Conservation (phyloP, 2,113 vertebrate species). For the Anthoscopus minutus region DNA sequence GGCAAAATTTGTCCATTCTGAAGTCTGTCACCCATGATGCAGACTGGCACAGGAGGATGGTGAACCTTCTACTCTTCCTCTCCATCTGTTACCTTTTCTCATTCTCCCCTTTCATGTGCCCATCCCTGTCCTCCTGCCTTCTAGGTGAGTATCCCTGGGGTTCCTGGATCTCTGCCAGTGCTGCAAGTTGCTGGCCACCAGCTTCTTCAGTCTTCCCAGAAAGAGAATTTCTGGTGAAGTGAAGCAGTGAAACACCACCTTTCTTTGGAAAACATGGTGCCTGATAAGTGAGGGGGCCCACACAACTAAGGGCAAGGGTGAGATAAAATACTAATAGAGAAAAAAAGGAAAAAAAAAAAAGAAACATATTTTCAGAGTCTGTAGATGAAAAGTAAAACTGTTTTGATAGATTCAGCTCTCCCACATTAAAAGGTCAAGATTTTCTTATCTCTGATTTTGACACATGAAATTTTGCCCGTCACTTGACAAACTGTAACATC, state of each 20-base stretch:
- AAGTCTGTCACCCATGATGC: background rate
- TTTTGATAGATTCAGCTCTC: constrained; percentile 16
- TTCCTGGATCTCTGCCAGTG: background rate
- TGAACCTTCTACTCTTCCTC: background rate
- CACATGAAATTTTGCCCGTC: constrained; percentile 20
- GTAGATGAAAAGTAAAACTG: constrained; percentile 53
- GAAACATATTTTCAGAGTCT: background rate
- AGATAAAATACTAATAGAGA: background rate
- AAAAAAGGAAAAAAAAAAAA: background rate
- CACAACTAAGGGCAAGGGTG: background rate
- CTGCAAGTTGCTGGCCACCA: background rate
- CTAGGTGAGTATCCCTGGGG: background rate
- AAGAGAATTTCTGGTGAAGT: background rate
- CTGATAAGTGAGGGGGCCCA: background rate
- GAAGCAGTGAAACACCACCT: background rate
- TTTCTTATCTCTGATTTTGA: constrained; percentile 17
- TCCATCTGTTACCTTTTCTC: background rate
- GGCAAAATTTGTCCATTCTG: background rate
- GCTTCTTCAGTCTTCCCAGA: background rate
- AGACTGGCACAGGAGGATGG: fast-evolving
- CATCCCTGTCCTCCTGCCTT: background rate
- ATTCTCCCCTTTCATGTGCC: background rate
- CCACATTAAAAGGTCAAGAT: background rate
- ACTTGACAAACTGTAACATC: constrained; percentile 9
- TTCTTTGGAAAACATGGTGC: background rate